A percentile compares a stretch with the other conserved stretches of the same genome.
Conservation (phyloP, 2,113 vertebrate species). For the Apistogramma diplotaenia region DNA sequence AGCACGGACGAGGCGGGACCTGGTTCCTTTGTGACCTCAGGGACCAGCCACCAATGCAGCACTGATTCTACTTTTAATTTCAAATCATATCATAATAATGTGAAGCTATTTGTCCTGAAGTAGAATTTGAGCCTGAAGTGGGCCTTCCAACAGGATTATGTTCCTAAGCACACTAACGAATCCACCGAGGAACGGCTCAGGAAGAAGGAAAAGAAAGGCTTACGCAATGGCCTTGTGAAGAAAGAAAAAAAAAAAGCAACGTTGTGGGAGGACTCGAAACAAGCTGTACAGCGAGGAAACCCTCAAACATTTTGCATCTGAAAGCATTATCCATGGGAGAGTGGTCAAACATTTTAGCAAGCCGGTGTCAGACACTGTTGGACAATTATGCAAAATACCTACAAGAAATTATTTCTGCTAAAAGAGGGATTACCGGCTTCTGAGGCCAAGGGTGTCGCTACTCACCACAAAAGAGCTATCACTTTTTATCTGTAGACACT, state of each 20-base stretch:
- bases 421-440: not conserved
- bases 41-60: not conserved
- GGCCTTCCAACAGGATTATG: not conserved
- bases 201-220: not conserved
- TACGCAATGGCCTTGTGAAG: not conserved
- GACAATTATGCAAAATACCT: not conserved
- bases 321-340: not conserved
- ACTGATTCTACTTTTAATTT: not conserved
- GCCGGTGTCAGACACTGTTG: not conserved
- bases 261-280: not conserved
- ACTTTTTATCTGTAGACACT: not conserved
- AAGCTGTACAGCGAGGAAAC: not conserved
- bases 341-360: not conserved
- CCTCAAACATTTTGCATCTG: not conserved
- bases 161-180: not conserved
- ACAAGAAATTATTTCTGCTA: not conserved
- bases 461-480: not conserved
- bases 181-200: not conserved
- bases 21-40: not conserved
- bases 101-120: not conserved
- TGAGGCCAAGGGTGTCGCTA: not conserved
- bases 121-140: not conserved
- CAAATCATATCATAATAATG: not conserved
- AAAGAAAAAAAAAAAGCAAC: not conserved
- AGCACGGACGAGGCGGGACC: not conserved